phyloP scores from a whole-genome alignment of 1,140 invertebrate genomes.

The Phortica variegata region DNA sequence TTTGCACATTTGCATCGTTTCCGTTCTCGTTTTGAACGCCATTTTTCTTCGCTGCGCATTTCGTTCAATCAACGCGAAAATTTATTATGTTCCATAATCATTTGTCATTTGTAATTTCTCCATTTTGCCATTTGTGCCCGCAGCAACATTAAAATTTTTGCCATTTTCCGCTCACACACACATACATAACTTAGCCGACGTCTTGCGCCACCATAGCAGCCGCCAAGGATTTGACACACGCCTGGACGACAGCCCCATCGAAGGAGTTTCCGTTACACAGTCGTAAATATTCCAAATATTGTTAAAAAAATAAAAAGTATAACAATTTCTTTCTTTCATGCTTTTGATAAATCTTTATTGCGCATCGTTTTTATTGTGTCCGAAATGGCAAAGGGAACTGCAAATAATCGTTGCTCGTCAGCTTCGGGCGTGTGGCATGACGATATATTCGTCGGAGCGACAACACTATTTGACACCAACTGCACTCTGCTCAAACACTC shows the following conservation, averaged over 20 bases:
- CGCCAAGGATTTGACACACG: too few species aligned
- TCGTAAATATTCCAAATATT: constrained; percentile 49
- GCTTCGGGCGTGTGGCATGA: not conserved
- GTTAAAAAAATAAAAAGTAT: constrained; percentile 52
- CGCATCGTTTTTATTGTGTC: not conserved
- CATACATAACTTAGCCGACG: constrained; percentile 30
- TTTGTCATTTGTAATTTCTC: constrained; percentile 42
- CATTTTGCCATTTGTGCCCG: constrained; percentile 41
- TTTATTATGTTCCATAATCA: constrained; percentile 51
- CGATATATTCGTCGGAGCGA: too few species aligned
- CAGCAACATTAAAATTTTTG: constrained; percentile 49
- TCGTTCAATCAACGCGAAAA: constrained; percentile 47
- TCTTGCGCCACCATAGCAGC: too few species aligned
- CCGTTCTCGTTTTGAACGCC: constrained; percentile 22
- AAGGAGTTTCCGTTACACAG: constrained; percentile 12
- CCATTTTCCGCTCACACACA: constrained; percentile 48
- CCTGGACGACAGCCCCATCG: constrained; percentile 1
- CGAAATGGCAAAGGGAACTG: not conserved
- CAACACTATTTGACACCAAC: too few species aligned
- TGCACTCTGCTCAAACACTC: too few species aligned
- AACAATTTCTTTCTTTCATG: constrained; percentile 29
- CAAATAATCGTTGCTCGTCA: too few species aligned
- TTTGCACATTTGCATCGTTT: constrained; percentile 10
- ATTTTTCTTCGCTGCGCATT: constrained; percentile 27
- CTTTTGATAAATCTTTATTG: constrained; percentile 1